Percentiles rank a stretch among this genome's conserved stretches.
phyloP scores from a whole-genome alignment of 2,797 vertebrate species.

The Siniperca obscura region DNA sequence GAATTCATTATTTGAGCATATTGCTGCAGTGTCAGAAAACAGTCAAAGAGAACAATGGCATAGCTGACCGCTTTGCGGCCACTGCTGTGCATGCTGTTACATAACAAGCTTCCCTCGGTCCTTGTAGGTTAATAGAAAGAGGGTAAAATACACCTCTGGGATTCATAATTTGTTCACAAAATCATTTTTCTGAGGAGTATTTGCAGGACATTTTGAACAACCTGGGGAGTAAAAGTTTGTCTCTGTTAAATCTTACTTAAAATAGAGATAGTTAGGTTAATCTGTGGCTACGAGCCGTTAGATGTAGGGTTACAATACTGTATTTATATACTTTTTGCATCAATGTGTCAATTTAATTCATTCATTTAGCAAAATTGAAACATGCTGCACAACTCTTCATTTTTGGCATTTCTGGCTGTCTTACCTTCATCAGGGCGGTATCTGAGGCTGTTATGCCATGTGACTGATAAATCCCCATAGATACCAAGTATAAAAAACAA shows the following conservation, averaged over 20 bases:
- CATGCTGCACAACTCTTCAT: neutral
- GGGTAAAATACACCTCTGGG: neutral
- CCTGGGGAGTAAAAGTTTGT: neutral
- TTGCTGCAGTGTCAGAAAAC: conserved; percentile 43
- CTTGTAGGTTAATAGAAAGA: neutral
- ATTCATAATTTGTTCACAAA: neutral
- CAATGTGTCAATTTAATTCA: neutral
- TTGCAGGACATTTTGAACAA: neutral
- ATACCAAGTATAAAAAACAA: neutral
- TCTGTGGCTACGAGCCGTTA: neutral
- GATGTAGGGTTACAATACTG: neutral
- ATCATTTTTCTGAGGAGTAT: neutral
- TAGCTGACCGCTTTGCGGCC: neutral
- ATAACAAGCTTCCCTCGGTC: conserved; percentile 35
- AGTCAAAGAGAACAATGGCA: conserved; percentile 29
- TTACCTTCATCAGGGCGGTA: neutral
- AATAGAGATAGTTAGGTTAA: neutral
- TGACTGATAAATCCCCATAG: neutral
- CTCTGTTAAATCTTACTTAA: neutral
- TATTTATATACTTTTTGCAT: neutral
- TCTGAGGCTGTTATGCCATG: neutral
- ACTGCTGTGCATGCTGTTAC: conserved; percentile 41
- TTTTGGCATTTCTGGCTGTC: too few species aligned
- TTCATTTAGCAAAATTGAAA: neutral
- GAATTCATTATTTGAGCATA: conserved; percentile 50